Base-by-base conservation (phyloP, 2,113 vertebrate genomes). In the Astur gentilis region DNA sequence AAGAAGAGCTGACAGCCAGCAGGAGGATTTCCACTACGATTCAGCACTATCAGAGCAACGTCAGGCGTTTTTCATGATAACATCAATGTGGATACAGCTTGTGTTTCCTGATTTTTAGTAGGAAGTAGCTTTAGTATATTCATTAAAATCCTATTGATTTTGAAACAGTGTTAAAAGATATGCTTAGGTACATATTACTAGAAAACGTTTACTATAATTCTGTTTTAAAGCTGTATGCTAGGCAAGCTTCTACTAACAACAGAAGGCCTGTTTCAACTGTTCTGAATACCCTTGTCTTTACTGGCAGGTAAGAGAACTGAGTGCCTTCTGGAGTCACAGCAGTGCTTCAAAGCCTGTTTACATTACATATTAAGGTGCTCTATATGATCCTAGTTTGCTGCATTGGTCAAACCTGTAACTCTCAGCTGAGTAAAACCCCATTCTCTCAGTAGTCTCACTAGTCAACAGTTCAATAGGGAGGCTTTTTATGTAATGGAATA, bases 221-320 rank as follows among this genome's bases (percentile, higher is more conserved):
- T 75, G 29, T 22, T 79, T 69, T 47, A 72, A 86, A 67, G 66
- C 57, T 69, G 4, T 26, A 11, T 44, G 69, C 25, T 62, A 57
- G 67, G 45, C 13, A 67, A 64, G 32, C 29, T 81, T 65, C 36
- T 58, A 25, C 49, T 66, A 78, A 38, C 83, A 65, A 34, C 65
- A 85, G 90, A 85, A 95, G 67, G 58, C 57, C 40, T 91, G 31
- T 69, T 95, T 87, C 58, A 45, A 4, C 49, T 73, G 71, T 65
- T 49, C 40, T 88, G 73, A 86, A 21, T 36, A 40, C 10, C 40
- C 62, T 73, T 76, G 50, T 83, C 66, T 83, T 54, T 42, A 52
- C 12, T 84, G 65, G n/a, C 62, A 86, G 70, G 34, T 87, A 31
- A 52, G 65, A 72, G 47, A 79, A 34, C 25, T 9, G 16, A 57